Evolutionary conservation across 2,888 invertebrate genomes (phyloP).

Genomic region (Hydriomena furcata): DNA sequence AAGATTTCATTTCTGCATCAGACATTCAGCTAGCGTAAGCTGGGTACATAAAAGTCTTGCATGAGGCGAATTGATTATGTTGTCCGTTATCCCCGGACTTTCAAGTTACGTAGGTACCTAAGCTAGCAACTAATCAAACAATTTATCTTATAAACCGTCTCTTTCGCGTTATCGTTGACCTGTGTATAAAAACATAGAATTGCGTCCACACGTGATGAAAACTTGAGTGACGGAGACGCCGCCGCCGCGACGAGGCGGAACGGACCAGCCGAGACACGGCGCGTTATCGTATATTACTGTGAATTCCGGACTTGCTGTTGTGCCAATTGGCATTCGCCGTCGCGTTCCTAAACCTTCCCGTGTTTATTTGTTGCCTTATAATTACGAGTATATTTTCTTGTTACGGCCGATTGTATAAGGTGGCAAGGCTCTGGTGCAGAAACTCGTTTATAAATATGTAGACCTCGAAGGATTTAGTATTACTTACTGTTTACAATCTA

Average conservation of each 20-base stretch:
- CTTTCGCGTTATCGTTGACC: slow-evolving; percentile 25
- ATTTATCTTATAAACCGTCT: slow-evolving; percentile 15
- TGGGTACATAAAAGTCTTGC: no score
- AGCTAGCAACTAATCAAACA: slow-evolving; percentile 1
- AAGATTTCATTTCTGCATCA: slow-evolving; percentile 32
- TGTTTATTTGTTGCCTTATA: slow-evolving; percentile 33
- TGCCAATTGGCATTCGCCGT: slow-evolving; percentile 63
- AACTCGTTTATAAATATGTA: neutral
- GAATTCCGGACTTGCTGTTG: slow-evolving; percentile 44
- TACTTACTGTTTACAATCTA: neutral
- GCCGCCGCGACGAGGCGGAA: neutral
- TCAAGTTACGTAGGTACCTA: neutral
- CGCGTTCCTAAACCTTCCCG: slow-evolving; percentile 42
- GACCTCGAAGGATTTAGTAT: neutral
- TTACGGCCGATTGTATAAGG: slow-evolving; percentile 30
- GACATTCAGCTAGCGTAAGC: slow-evolving; percentile 18
- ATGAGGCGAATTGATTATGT: no score
- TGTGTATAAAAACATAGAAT: slow-evolving; percentile 21
- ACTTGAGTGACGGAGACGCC: slow-evolving; percentile 28
- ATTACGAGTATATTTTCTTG: slow-evolving; percentile 32
- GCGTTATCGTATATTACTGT: slow-evolving; percentile 38
- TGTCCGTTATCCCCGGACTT: no score
- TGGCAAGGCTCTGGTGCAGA: slow-evolving; percentile 1
- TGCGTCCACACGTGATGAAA: slow-evolving; percentile 32
- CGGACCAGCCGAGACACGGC: slow-evolving; percentile 7